Base-by-base conservation (phyloP, 2,113 vertebrate genomes). In the Apodemus speciosus region DNA sequence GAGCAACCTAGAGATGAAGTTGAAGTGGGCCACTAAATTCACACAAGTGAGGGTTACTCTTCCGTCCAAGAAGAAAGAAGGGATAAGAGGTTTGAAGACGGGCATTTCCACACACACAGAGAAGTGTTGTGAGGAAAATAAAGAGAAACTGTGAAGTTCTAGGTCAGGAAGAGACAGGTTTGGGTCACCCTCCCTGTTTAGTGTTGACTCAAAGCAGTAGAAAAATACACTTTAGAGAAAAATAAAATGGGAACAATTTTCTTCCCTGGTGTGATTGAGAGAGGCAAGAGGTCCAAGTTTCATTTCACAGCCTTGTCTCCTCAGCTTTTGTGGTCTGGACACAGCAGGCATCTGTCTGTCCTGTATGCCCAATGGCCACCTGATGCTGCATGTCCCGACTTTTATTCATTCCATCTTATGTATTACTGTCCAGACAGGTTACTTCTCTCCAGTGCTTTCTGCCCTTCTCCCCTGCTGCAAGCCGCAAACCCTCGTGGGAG, bases 381-480 rank as follows among this genome's bases (percentile, higher is more conserved):
- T 64, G 10, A 46, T 21, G 3, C 53, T 94, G 53, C 6, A 13
- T 27, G 69, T 1, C n/a, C 69, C 89, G 51, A 83, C 40, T 15
- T 71, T 46, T 75, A 86, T 87, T 96, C 85, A 76, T n/a, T 32
- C 25, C 38, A 60, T 69, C 93, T 95, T 18, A 68, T 35, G 79
- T 94, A 30, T 58, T 60, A 43, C 62, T 96, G 72, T 56, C 77
- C 92, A 95, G 49, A 92, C 91, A 88, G 95, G 95, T 97, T 88
- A 71, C 91, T 81, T 93, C 16, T 81, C 62, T 35, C 1, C 43
- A 10, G 56, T 43, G 92, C 18, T 86, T 95, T 66, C 32, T 40
- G 30, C 71, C 51, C 35, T 66, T 73, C 91, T 77, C 11, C 18
- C 23, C 66, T 51, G n/a, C n/a, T n/a, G n/a, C n/a, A n/a, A n/a